Percentiles rank a stretch among this genome's conserved stretches.
phyloP scores from a whole-genome alignment of 2,888 invertebrate species.

The Listrodromus nycthemerus region DNA sequence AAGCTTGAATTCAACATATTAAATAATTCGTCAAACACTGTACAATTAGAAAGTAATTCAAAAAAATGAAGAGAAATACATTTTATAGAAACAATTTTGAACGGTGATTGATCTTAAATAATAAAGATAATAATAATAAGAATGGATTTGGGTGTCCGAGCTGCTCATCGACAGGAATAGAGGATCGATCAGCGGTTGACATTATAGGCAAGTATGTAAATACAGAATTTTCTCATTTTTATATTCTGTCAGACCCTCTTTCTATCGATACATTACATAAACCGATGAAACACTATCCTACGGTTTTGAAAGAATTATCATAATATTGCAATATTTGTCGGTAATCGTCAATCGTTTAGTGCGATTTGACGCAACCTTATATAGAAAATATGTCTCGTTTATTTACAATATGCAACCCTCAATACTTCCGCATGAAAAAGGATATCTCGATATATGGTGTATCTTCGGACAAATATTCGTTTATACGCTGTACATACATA shows the following conservation, averaged over 20 bases:
- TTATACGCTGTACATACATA: constrained; percentile 82
- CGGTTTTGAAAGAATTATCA: constrained; percentile 83
- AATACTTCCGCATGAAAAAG: constrained; percentile 81
- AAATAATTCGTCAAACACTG: constrained; percentile 17
- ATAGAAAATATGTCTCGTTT: constrained; percentile 85
- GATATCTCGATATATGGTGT: constrained; percentile 79
- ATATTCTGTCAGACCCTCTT: constrained; percentile 83
- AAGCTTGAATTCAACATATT: constrained; percentile 51
- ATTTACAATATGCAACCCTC: constrained; percentile 84
- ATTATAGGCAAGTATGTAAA: constrained; percentile 75
- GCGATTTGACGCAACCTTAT: constrained; percentile 80
- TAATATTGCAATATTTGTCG: constrained; percentile 84
- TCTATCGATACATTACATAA: constrained; percentile 84
- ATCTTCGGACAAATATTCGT: constrained; percentile 80
- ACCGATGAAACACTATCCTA: constrained; percentile 84
- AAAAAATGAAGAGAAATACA: constrained; percentile 37
- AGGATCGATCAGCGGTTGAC: constrained; percentile 48
- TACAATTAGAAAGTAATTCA: constrained; percentile 37
- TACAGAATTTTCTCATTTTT: constrained; percentile 83
- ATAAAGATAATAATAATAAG: not conserved
- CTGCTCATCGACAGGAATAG: constrained; percentile 22
- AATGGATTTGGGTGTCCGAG: constrained; percentile 4
- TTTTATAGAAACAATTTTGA: constrained; percentile 24
- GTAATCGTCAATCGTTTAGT: constrained; percentile 81
- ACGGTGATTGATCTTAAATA: constrained; percentile 7